Conservation (phyloP, 2,888 invertebrate genomes). For the Ennomos quercinarius region DNA sequence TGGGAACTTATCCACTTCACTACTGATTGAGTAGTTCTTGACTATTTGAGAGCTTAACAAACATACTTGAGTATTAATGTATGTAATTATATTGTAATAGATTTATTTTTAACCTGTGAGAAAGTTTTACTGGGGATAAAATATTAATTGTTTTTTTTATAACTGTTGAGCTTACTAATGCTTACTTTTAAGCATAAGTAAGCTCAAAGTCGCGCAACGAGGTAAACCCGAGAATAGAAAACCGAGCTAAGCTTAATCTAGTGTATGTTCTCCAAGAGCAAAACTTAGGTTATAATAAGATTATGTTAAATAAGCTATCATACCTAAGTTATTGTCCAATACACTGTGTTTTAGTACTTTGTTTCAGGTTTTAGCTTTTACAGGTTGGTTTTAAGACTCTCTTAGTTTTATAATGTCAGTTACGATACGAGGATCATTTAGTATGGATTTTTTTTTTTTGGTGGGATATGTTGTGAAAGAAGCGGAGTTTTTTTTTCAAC, state of each 20-base stretch:
- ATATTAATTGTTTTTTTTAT: constrained; percentile 2
- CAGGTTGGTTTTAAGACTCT: not conserved
- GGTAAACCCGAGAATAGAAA: too few relatives aligned
- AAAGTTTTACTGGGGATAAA: constrained; percentile 49
- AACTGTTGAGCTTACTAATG: not conserved
- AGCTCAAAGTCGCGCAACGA: too few relatives aligned
- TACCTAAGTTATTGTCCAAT: constrained; percentile 47
- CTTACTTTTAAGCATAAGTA: too few relatives aligned
- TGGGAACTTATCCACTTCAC: constrained; percentile 56
- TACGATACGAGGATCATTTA: not conserved
- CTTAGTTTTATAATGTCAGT: not conserved
- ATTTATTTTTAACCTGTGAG: constrained; percentile 56
- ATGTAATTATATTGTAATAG: constrained; percentile 48
- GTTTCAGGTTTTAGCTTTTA: constrained; percentile 28
- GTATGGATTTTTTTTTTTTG: too few relatives aligned
- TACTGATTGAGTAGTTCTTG: constrained; percentile 28
- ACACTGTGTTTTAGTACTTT: constrained; percentile 28
- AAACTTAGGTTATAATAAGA: constrained; percentile 29
- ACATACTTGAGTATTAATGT: constrained; percentile 42
- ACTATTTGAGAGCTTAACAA: constrained; percentile 37
- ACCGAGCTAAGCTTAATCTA: too few relatives aligned
- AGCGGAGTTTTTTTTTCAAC: too few relatives aligned
- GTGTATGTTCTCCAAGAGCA: too few relatives aligned
- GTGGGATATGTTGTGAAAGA: too few relatives aligned
- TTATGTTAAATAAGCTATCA: constrained; percentile 54